These are phyloP conservation scores for Rutilus rutilus DNA, from an alignment of 2,113 vertebrate genomes.

Conservation along the genomic window DNA sequence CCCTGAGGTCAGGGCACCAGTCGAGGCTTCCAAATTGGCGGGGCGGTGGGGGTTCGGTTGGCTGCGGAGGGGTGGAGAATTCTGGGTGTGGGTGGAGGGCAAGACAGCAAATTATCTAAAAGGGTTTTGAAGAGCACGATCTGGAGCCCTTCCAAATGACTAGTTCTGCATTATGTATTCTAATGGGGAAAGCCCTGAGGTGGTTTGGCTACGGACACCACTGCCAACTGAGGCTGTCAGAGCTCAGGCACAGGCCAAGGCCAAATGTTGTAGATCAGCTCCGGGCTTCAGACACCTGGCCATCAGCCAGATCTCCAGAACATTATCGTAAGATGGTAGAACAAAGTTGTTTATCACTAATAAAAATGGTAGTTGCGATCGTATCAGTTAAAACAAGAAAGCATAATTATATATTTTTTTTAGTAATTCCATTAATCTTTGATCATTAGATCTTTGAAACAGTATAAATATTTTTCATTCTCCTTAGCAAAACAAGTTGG, in stretches of 20 bases:
- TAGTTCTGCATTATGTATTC: conserved; percentile 70
- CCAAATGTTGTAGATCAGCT: conserved; percentile 31
- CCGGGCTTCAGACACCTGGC: conserved; percentile 57
- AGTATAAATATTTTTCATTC: not conserved
- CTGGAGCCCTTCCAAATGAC: conserved; percentile 77
- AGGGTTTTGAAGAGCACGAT: conserved; percentile 74
- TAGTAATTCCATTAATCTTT: not conserved
- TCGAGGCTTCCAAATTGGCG: conserved; percentile 48
- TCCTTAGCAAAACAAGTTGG: conserved; percentile 14
- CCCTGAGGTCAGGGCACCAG: conserved; percentile 67
- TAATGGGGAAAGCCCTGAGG: conserved; percentile 66
- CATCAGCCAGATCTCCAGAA: conserved; percentile 31
- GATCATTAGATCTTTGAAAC: not conserved
- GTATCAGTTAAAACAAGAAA: not conserved
- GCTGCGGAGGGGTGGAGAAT: conserved; percentile 65
- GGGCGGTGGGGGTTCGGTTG: conserved; percentile 16
- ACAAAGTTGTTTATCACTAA: not conserved
- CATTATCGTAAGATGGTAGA: conserved; percentile 1
- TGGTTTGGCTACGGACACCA: conserved; percentile 55
- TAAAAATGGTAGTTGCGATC: not conserved
- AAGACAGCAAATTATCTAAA: conserved; percentile 68
- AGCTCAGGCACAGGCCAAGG: conserved; percentile 18
- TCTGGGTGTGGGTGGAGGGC: conserved; percentile 47
- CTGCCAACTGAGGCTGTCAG: conserved; percentile 51
- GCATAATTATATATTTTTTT: not conserved